phyloP scores from a whole-genome alignment of 2,797 vertebrate genomes.

The Gymnothorax javanicus region DNA sequence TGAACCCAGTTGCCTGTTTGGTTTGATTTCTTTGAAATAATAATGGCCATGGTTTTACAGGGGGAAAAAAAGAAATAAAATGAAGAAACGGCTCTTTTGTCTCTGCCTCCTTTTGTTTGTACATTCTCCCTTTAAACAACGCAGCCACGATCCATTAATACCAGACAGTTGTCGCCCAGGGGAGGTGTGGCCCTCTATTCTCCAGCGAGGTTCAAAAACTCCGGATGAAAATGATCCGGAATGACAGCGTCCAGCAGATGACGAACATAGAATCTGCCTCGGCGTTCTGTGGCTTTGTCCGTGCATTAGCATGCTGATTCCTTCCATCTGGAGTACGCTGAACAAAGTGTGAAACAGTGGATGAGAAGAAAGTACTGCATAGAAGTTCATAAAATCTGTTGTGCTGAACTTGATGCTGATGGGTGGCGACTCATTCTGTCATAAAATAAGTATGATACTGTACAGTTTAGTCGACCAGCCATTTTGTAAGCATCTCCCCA shows the following conservation, averaged over 20 bases:
- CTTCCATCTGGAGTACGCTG: constrained; percentile 29
- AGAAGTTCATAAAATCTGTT: background rate
- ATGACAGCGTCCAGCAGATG: constrained; percentile 20
- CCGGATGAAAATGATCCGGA: constrained; percentile 12
- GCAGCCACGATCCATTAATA: constrained; percentile 38
- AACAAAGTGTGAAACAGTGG: background rate
- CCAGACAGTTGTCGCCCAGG: constrained; percentile 26
- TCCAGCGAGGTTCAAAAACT: constrained; percentile 12
- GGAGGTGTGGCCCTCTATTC: background rate
- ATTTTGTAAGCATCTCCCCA: too few relatives aligned
- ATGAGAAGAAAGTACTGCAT: background rate
- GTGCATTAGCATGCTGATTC: constrained; percentile 32
- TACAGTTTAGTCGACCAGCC: too few relatives aligned
- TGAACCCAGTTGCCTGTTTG: constrained; percentile 29
- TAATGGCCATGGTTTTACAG: constrained; percentile 30
- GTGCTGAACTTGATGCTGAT: too few relatives aligned
- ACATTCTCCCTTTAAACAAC: constrained; percentile 11
- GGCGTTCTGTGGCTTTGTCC: constrained; percentile 35
- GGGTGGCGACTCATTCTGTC: too few relatives aligned
- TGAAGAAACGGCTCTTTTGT: constrained; percentile 25
- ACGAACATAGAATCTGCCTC: constrained; percentile 6
- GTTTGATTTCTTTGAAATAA: constrained; percentile 33
- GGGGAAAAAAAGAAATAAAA: constrained; percentile 4
- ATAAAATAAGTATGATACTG: too few relatives aligned
- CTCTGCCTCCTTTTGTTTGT: constrained; percentile 17